Base-by-base conservation (phyloP, 1,140 invertebrate species). In the Lasaia peninsularis region DNA sequence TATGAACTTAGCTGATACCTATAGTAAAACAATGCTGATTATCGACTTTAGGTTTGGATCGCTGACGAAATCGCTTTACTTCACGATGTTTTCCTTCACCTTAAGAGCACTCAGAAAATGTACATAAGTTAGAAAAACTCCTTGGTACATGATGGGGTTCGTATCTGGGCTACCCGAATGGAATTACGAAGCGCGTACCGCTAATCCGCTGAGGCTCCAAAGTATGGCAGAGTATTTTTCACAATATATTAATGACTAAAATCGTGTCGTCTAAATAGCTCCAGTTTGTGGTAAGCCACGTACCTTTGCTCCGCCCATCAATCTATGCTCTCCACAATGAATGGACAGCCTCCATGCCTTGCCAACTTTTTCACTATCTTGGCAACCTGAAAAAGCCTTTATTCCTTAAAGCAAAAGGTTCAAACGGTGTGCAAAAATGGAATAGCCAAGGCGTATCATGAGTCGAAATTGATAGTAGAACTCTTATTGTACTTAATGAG, bases 311-410 rank as follows among this genome's bases (percentile, higher is more conserved):
- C 66, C 69, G 69, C 71, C 71, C 73, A 85, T 85, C 81, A 85
- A 85, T 85, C 81, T 80, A 77, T 81, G 80, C 80, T 80, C 69
- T 71, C 73, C 70, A 76, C 79, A 85, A 85, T 72, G 78, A 78
- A 85, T 84, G 80, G 76, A 79, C 80, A 80, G 71, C 69, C 70
- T 77, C 75, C 62, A 56, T 59, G 57, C 63, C 12, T 58, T 59
- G 59, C 69, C 63, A 73, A 51, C 48, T 64, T 58, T 69, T 71
- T 62, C 50, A 48, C 37, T 14, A 60, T 8, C 18, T 12, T 21
- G 24, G 24, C 32, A 48, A 20, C 21, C 32, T 8, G 69, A 53
- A 62, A 56, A 65, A 9, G 31, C 71, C 75, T 53, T 65, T 78
- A 73, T 53, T 0, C 0, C 54, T 4, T 4, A 48, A 7, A 1